phyloP scores from a whole-genome alignment of 2,797 vertebrate species.

The Typhlichthys subterraneus region DNA sequence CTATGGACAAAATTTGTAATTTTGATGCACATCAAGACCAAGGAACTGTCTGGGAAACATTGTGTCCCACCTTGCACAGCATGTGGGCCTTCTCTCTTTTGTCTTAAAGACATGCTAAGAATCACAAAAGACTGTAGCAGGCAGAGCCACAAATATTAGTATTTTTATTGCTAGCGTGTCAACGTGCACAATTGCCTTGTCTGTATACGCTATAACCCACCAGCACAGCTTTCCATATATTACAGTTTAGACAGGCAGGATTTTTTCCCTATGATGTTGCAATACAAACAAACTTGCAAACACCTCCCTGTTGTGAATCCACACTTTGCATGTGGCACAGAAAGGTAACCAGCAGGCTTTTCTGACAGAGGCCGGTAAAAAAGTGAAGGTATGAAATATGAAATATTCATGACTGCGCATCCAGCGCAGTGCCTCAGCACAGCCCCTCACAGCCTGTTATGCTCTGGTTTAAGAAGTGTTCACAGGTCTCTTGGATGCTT shows the following conservation, averaged over 20 bases:
- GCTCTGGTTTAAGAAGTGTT: constrained; percentile 31
- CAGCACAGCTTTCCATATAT: constrained; percentile 27
- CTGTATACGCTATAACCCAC: constrained; percentile 6
- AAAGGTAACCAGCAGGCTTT: constrained; percentile 43
- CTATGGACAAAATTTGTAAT: not conserved
- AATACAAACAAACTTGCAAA: constrained; percentile 48
- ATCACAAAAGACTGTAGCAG: constrained; percentile 9
- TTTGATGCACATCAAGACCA: constrained; percentile 19
- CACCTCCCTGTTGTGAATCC: constrained; percentile 36
- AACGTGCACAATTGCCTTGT: constrained; percentile 19
- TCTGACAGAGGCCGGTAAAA: constrained; percentile 41
- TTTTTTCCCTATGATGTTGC: constrained; percentile 41
- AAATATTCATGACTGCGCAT: constrained; percentile 68
- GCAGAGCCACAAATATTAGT: constrained; percentile 27
- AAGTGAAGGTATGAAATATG: constrained; percentile 45
- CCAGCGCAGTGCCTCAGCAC: constrained; percentile 45
- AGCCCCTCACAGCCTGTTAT: constrained; percentile 48
- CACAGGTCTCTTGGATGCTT: constrained; percentile 32
- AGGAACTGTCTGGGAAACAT: not conserved
- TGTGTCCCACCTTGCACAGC: constrained; percentile 40
- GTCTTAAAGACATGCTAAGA: constrained; percentile 38
- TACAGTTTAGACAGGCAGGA: constrained; percentile 42
- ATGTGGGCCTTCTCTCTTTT: constrained; percentile 34
- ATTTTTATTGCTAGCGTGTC: constrained; percentile 39
- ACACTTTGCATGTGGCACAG: constrained; percentile 48